Evolutionary conservation across 2,797 vertebrate genomes (phyloP), one percentile per base, ranked within the genome.

Genomic region (Orientallactaga sibirica): DNA sequence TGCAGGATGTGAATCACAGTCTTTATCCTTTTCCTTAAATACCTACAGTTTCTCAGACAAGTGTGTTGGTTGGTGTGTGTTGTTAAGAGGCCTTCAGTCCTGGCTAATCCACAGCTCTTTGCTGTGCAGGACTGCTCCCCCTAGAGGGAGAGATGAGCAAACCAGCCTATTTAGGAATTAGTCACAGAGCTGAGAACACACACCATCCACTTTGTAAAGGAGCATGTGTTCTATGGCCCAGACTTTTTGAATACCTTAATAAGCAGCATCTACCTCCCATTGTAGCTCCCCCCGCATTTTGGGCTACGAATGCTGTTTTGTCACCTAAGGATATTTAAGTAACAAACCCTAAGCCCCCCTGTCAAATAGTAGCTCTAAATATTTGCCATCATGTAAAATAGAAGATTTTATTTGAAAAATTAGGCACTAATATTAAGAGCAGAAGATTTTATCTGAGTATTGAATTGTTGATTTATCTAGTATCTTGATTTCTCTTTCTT

Each of bases 51-150:
- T 94, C 85, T 61, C n/a, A 78, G 27, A 16, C 25, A n/a, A 15
- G 22, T 41, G 1, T 15, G n/a, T 75, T 75, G 58, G n/a, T 75
- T 75, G 58, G 18, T 37, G 37, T 29, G 64, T 85, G 48, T 8
- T 43, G 33, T 71, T 62, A 11, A 25, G 27, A 67, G 43, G 37
- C 25, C 61, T 19, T 48, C 68, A 5, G 62, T n/a, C 7, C 73
- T 80, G 84, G 76, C 61, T 43, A 4, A 55, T 20, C 29, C 37
- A 64, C n/a, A 33, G 3, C n/a, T 66, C 0, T 0, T 29, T 78
- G 74, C 62, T 79, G 52, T 74, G 43, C 74, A 88, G 27, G 68
- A 95, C n/a, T 89, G 90, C 77, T 67, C 94, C 93, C 87, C 55
- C 93, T 95, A 62, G 70, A 94, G 84, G 91, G 29, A 10, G 87